Conservation (phyloP, 2,888 invertebrate species). For the Cantharis rufa region DNA sequence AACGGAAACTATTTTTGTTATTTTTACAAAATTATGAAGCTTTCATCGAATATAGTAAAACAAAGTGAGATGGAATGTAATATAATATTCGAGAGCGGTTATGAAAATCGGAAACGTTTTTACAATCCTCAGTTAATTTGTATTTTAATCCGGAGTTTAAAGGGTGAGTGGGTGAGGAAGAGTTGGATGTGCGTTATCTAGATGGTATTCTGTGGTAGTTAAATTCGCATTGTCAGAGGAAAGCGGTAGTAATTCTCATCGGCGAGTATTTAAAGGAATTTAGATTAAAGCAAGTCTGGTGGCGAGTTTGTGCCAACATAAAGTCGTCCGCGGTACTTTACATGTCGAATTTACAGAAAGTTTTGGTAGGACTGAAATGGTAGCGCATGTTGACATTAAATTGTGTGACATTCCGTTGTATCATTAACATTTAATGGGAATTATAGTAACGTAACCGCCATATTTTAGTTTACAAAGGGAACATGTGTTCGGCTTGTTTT, state of each 20-base stretch:
- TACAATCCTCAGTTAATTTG: background rate
- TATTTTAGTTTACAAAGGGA: constrained; percentile 52
- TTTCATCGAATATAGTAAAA: background rate
- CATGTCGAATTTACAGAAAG: constrained; percentile 51
- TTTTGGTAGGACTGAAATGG: constrained; percentile 48
- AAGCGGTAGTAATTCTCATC: constrained; percentile 36
- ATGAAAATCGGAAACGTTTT: background rate
- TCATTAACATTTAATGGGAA: constrained; percentile 57
- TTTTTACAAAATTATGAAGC: background rate
- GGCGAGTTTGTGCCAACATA: constrained; percentile 40
- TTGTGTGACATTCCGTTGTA: constrained; percentile 54
- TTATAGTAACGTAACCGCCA: constrained; percentile 47
- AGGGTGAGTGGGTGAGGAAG: background rate
- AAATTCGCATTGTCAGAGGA: constrained; percentile 25
- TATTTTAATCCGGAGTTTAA: background rate
- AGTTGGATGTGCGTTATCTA: constrained; percentile 17
- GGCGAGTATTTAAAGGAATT: constrained; percentile 43
- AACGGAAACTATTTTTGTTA: background rate
- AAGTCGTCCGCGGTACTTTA: constrained; percentile 47
- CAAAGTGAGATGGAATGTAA: background rate
- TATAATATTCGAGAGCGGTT: background rate
- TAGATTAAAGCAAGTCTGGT: constrained; percentile 45
- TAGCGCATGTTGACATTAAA: constrained; percentile 52
- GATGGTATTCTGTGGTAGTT: constrained; percentile 19
- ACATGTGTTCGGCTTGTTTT: constrained; percentile 53